phyloP scores from a whole-genome alignment of 2,888 invertebrate genomes.

The Amphipyra berbera region DNA sequence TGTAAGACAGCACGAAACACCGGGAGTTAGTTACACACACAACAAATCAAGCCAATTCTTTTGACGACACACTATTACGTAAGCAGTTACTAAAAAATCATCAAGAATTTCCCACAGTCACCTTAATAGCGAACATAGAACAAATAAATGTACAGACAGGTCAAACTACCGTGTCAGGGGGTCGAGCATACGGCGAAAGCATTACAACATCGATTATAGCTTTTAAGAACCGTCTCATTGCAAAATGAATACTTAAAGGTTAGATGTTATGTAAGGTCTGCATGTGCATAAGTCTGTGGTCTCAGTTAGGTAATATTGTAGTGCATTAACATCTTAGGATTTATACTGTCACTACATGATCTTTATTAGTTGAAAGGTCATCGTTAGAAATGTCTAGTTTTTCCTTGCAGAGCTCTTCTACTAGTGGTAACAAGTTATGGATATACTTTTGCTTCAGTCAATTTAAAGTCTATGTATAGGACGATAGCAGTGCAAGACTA shows the following conservation, averaged over 20 bases:
- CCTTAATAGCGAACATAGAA: constrained; percentile 53
- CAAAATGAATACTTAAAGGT: constrained; percentile 65
- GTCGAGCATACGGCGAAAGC: constrained; percentile 65
- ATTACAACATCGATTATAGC: constrained; percentile 65
- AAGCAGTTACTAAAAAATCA: constrained; percentile 48
- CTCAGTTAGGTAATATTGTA: constrained; percentile 50
- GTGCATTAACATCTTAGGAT: constrained; percentile 23
- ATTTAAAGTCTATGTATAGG: too few species aligned
- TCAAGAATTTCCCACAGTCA: constrained; percentile 45
- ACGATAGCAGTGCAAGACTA: too few species aligned
- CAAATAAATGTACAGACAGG: constrained; percentile 57
- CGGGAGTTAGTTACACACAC: constrained; percentile 15
- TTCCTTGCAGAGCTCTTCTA: not conserved
- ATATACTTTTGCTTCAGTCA: too few species aligned
- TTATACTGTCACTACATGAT: constrained; percentile 19
- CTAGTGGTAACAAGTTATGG: not conserved
- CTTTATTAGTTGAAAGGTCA: constrained; percentile 30
- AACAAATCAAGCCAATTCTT: constrained; percentile 33
- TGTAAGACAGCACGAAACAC: constrained; percentile 25
- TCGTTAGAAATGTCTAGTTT: constrained; percentile 2
- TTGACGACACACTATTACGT: constrained; percentile 31
- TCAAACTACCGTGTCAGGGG: constrained; percentile 59
- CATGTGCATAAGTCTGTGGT: constrained; percentile 59
- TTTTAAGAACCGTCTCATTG: constrained; percentile 65
- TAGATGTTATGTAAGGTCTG: constrained; percentile 61